Conservation (phyloP, 2,113 vertebrate genomes). For the Gopherus evgoodei region DNA sequence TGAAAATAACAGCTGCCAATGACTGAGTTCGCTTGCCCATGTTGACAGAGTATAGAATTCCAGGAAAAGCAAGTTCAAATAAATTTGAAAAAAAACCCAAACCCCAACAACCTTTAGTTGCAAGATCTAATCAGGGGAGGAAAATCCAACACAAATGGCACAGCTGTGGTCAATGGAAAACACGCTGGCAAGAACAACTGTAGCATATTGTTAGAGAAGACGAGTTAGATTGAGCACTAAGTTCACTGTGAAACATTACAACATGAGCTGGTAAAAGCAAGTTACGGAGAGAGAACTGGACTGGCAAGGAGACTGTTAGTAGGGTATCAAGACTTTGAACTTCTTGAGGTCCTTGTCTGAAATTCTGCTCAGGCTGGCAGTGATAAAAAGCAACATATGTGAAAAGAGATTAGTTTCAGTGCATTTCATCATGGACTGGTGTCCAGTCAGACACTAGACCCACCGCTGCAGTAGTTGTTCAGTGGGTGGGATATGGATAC, state of each 20-base stretch:
- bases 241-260: fast-evolving
- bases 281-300: fast-evolving
- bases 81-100: not conserved
- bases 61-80: not conserved
- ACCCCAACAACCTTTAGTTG: not conserved
- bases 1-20: not conserved
- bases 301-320: fast-evolving
- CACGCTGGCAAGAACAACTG: not conserved
- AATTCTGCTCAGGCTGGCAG: not conserved
- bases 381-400: not conserved
- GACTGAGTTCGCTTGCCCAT: not conserved
- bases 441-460: not conserved
- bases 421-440: not conserved
- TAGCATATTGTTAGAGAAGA: not conserved
- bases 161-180: not conserved
- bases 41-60: not conserved
- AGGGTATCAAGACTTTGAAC: not conserved
- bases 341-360: not conserved
- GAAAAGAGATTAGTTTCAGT: not conserved
- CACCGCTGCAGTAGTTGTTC: not conserved
- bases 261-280: not conserved
- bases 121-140: not conserved
- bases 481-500: not conserved
- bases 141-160: conserved; percentile 10
- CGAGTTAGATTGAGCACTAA: not conserved